Evolutionary conservation across 2,797 vertebrate species (phyloP), one percentile per base, ranked within the genome.

Genomic region (Scolopax rusticola): DNA sequence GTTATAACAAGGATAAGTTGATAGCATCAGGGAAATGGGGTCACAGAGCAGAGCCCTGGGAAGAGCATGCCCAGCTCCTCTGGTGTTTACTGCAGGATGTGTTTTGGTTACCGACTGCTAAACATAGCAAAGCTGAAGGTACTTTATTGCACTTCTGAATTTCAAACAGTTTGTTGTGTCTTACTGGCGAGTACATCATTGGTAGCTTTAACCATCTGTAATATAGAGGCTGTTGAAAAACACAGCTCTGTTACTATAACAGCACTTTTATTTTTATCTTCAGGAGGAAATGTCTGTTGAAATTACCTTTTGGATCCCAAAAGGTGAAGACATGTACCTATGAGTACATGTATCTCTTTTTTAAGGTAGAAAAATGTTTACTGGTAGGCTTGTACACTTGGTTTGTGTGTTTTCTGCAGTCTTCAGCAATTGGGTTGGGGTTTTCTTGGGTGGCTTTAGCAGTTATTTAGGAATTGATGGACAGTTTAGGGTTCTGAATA

Each of bases 131-230:
- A 91, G 82, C 82, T 86, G 84, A 79, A 93, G 91, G 70, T 87
- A 77, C n/a, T 5, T 50, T 50, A 90, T 77, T 56, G 8, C 68
- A 83, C 63, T 89, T 74, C 91, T 88, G 65, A 94, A 96, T 89
- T 75, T 68, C 93, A 91, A 91, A 94, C 91, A 80, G 87, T 96
- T 97, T 95, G 80, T 91, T 94, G 73, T 82, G 61, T 77, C 32
- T 68, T 79, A 13, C 45, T 56, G 45, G 15, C 68, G n/a, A 97
- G 84, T 61, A 59, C 11, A 9, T 79, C 60, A 47, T 24, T 82
- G 81, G 50, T 86, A 78, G 79, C 59, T 77, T 93, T 92, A 93
- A 75, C 85, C 70, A 96, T 59, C n/a, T 84, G 85, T 93, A 64
- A 75, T 53, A 61, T 1, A 91, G 60, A 77, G 61, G 63, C 64